phyloP scores from a whole-genome alignment of 2,888 invertebrate species.

The Limnephilus rhombicus region DNA sequence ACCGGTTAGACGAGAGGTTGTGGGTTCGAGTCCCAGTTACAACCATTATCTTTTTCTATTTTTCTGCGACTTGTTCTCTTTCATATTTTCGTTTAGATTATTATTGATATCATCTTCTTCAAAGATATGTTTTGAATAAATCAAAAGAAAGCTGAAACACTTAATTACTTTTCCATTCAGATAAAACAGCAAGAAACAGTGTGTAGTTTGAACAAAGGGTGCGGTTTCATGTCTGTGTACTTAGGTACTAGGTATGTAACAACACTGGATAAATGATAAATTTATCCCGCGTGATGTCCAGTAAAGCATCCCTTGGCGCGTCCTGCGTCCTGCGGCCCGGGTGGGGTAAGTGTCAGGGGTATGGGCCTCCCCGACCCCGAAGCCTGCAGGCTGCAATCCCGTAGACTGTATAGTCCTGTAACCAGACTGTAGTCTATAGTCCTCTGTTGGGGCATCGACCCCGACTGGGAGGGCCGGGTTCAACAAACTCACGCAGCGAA shows the following conservation, averaged over 20 bases:
- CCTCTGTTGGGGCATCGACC: neutral
- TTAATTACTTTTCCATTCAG: neutral
- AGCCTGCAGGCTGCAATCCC: neutral
- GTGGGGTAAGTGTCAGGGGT: neutral
- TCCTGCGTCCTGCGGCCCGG: neutral
- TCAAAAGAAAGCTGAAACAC: neutral
- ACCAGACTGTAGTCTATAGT: neutral
- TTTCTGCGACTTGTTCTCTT: no score
- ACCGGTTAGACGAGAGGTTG: no score
- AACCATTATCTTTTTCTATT: no score
- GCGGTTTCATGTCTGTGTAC: neutral
- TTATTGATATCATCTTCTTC: no score
- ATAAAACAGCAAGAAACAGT: neutral
- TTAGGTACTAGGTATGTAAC: neutral
- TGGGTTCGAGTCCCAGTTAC: no score
- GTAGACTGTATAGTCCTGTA: neutral
- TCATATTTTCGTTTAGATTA: no score
- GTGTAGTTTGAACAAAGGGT: neutral
- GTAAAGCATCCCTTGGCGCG: neutral
- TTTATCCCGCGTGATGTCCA: neutral
- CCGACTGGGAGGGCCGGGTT: neutral
- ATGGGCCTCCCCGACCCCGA: neutral
- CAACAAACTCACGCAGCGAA: conserved; percentile 22
- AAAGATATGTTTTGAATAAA: neutral
- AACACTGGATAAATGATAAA: neutral